A percentile compares a stretch with the other conserved stretches of the same genome.
Conservation (phyloP, 2,888 invertebrate genomes). For the Blera fallax region DNA sequence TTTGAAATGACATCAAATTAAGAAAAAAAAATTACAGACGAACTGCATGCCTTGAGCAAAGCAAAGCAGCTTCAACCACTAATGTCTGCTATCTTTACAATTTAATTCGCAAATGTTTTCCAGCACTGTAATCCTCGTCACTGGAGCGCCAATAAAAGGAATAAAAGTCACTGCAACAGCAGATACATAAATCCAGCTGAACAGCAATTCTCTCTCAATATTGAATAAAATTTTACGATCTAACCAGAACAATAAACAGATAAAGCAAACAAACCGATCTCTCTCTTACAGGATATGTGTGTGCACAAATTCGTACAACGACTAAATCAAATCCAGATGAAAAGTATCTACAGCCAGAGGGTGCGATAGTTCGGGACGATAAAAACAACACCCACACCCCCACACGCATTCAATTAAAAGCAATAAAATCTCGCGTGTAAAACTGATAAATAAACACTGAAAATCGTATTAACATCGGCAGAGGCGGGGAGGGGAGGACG, state of each 20-base stretch:
- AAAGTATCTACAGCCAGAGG: constrained; percentile 16
- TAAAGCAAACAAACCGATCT: constrained; percentile 49
- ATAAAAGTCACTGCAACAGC: not conserved
- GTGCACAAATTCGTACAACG: not conserved
- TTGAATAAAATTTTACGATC: constrained; percentile 67
- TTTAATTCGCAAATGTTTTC: constrained; percentile 5
- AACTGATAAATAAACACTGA: constrained; percentile 68
- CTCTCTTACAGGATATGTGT: not conserved
- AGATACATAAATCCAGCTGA: not conserved
- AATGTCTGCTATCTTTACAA: not conserved
- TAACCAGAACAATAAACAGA: constrained; percentile 70
- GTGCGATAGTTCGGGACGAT: constrained; percentile 27
- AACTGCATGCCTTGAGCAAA: no score
- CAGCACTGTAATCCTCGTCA: constrained; percentile 5
- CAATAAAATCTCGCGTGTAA: constrained; percentile 71
- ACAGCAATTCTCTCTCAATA: constrained; percentile 58
- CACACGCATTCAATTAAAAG: constrained; percentile 71
- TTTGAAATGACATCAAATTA: no score
- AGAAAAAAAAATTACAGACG: no score
- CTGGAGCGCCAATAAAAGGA: constrained; percentile 21
- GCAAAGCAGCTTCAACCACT: not conserved
- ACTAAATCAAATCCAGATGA: constrained; percentile 68
- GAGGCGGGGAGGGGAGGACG: not conserved
- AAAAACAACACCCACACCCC: constrained; percentile 68
- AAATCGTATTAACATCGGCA: not conserved